A percentile compares a stretch with the other conserved stretches of the same genome.
phyloP scores from a whole-genome alignment of 2,113 vertebrate genomes.

The Catharus minimus region DNA sequence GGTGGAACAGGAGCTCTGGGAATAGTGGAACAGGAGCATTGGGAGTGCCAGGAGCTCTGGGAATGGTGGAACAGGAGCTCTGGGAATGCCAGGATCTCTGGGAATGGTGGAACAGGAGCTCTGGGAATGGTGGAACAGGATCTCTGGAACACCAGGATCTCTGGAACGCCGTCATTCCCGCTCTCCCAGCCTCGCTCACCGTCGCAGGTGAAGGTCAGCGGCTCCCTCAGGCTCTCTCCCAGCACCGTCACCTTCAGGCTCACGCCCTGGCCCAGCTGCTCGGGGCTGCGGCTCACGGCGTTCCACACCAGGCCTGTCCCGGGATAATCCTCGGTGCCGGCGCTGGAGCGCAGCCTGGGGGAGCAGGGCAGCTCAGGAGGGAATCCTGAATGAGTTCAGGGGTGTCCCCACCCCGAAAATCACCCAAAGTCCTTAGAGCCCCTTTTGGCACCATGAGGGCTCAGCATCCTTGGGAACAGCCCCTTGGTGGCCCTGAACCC shows the following conservation, averaged over 20 bases:
- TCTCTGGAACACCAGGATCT: no score
- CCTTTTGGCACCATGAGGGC: background rate
- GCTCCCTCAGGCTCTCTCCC: slow-evolving; percentile 83
- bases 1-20: no score
- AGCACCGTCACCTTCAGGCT: slow-evolving; percentile 90
- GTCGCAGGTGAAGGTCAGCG: slow-evolving; percentile 94
- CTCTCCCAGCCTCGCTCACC: slow-evolving; percentile 70
- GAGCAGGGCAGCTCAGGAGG: background rate
- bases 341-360: slow-evolving; percentile 82
- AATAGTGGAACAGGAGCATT: no score
- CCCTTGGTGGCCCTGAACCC: background rate
- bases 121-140: no score
- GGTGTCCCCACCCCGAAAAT: rapidly evolving
- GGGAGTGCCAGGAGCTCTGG: no score
- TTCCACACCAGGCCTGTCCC: slow-evolving; percentile 90
- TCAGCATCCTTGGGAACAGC: background rate
- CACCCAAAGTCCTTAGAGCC: rapidly evolving
- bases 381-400: no score
- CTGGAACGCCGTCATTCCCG: no score
- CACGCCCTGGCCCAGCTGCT: slow-evolving; percentile 82
- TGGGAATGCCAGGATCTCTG: no score
- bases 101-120: no score
- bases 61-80: no score
- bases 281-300: slow-evolving; percentile 79
- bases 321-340: slow-evolving; percentile 67